Base-by-base conservation (phyloP, 2,797 vertebrate species). In the Parambassis ranga region DNA sequence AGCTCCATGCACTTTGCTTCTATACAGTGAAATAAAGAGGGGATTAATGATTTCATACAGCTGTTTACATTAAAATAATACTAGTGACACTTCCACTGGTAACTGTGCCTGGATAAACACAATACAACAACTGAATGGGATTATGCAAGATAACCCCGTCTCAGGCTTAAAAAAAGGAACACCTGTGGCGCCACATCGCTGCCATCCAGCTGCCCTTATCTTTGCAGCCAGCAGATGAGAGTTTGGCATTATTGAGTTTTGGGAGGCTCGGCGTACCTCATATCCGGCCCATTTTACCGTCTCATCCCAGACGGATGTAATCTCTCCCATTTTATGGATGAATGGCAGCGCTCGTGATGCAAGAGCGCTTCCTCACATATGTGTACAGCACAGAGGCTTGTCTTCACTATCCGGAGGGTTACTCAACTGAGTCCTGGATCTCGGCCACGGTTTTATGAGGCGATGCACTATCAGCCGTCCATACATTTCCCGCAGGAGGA, bases 251-350 rank as follows among this genome's bases (percentile, higher is more conserved):
- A 87, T 82, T 87, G 89, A 76, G 82, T 86, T 85, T 59, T 60
- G 64, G 72, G 68, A 64, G 56, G 44, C 81, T 71, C 23, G 50
- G 3, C 18, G 51, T 71, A 66, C 67, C 83, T 85, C 84, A 83
- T 80, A 87, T 92, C 87, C 85, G 75, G 75, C 49, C 65, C 71
- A 77, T 84, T 88, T 87, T 64, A 50, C 65, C 28, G 10, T 63
- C 79, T 88, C 71, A 74, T 82, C 73, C 70, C 58, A 83, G 84
- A 71, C 50, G 72, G 74, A 82, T 84, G 72, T 85, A 86, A 91
- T 91, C 83, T 87, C 79, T 81, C 59, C 72, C 64, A 81, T 92
- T 89, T 87, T 86, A 79, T 65, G 84, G 84, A 72, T 88, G 87
- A 87, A 82, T 66, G 82, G 71, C 56, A 51, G 65, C 24, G 53